phyloP scores from a whole-genome alignment of 2,113 vertebrate genomes.

The Phylloscopus trochiloides region DNA sequence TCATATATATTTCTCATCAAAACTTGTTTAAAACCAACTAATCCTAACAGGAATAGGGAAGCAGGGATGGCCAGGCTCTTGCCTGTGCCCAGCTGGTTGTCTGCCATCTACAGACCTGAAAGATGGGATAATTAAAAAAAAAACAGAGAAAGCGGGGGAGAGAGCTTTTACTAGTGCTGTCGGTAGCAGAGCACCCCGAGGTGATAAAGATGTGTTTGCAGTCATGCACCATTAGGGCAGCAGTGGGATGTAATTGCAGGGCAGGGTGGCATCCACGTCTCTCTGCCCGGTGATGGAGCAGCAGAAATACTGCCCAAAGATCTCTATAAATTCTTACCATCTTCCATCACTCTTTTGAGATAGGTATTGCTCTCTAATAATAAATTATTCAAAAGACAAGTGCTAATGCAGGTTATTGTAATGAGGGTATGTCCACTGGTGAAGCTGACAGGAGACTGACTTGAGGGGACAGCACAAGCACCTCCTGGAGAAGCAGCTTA shows the following conservation, averaged over 20 bases:
- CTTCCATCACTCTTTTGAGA: not conserved
- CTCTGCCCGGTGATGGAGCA: not conserved
- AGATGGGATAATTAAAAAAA: not conserved
- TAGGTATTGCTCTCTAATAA: not conserved
- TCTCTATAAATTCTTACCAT: not conserved
- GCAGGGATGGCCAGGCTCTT: conserved; percentile 40
- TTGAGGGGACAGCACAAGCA: not conserved
- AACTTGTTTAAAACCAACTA: not conserved
- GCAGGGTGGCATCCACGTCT: conserved; percentile 10
- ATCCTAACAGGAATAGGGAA: not conserved
- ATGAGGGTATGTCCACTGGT: not conserved
- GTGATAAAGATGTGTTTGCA: conserved; percentile 59
- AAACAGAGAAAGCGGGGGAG: not conserved
- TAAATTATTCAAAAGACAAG: not conserved
- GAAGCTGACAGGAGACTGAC: not conserved
- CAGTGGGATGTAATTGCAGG: conserved; percentile 64
- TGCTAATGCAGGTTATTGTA: not conserved
- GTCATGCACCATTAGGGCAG: conserved; percentile 30
- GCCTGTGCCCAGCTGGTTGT: conserved; percentile 59
- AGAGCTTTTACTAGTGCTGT: conserved; percentile 41
- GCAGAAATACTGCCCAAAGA: not conserved
- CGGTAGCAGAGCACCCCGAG: conserved; percentile 55
- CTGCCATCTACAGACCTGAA: conserved; percentile 16
- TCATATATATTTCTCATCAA: not conserved
- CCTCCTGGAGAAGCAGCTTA: not conserved